Base-by-base conservation (phyloP, 2,113 vertebrate genomes). In the Globicephala melas region DNA sequence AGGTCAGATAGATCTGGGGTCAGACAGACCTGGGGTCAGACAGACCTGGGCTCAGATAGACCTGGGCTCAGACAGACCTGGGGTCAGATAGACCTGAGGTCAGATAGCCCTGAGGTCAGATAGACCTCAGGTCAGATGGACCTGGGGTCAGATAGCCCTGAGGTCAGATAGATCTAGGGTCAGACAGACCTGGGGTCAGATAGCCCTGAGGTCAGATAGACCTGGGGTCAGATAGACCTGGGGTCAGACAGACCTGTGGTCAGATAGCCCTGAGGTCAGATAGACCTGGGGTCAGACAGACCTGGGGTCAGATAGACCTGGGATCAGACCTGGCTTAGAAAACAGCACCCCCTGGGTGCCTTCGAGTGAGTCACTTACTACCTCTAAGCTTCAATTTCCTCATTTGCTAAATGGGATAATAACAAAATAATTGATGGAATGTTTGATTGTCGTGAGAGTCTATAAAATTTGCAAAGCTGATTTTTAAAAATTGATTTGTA, bases 401-500 rank as follows among this genome's bases (percentile, higher is more conserved):
- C 18, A 65, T 28, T 76, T 93, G 9, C 25, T 85, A 36, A 89
- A 86, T 28, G n/a, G 67, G 9, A 67, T 76, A 81, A 90, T 68
- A 95, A 71, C 74, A 82, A 76, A 91, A 47, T 6, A 96, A 63
- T 12, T 89, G 36, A 71, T 33, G 74, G 44, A 90, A 84, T 76
- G 8, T 44, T 93, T 95, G 50, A 96, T 67, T 73, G 38, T 94
- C 10, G 33, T 50, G 3, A 58, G 36, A 88, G 14, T n/a, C 41
- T 80, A 89, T 81, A 71, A 60, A 93, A 73, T 81, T 74, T 87
- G 6, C 10, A 91, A 87, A 91, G 84, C 6, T 89, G 18, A 79
- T 83, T 90, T 96, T 93, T 82, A 18, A 85, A 70, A 93, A 88
- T 65, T 47, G 91, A 88, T 62, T 83, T 76, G 84, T 71, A 81